These are phyloP conservation scores for Scaptomyza parva DNA, from an alignment of 2,888 invertebrate genomes.

Conservation along the genomic window DNA sequence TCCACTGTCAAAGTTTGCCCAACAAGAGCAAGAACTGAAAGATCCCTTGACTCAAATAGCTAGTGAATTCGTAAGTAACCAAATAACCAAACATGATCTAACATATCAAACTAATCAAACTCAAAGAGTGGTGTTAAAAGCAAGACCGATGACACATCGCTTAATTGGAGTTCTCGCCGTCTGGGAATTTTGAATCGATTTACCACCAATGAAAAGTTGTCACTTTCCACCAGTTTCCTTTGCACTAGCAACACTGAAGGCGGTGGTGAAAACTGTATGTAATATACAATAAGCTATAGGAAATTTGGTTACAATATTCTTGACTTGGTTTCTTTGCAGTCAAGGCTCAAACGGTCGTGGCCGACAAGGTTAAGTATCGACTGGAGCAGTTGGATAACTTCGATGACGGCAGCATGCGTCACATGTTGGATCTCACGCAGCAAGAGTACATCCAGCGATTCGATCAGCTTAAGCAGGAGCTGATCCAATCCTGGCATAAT, in stretches of 20 bases:
- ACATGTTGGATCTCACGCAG: constrained; percentile 95
- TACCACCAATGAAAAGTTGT: constrained; percentile 96
- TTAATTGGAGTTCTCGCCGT: constrained; percentile 92
- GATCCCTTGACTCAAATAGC: constrained; percentile 89
- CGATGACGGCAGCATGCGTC: constrained; percentile 94
- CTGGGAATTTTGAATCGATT: constrained; percentile 93
- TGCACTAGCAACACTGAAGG: constrained; percentile 86
- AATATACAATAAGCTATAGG: neutral
- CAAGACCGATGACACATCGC: constrained; percentile 83
- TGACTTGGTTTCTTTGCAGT: constrained; percentile 84
- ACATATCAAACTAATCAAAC: constrained; percentile 16
- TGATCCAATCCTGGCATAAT: constrained; percentile 96
- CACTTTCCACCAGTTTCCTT: constrained; percentile 94
- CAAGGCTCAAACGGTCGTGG: constrained; percentile 91
- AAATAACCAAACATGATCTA: neutral
- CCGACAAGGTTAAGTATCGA: constrained; percentile 94
- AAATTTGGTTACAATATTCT: neutral
- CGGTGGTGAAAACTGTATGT: constrained; percentile 88
- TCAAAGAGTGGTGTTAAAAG: constrained; percentile 58
- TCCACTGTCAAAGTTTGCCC: constrained; percentile 90
- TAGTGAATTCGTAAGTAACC: constrained; percentile 77
- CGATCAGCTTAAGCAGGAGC: constrained; percentile 95
- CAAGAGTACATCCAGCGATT: constrained; percentile 96
- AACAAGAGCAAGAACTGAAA: constrained; percentile 86
- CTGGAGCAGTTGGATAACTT: constrained; percentile 97